Base-by-base conservation (phyloP, 2,113 vertebrate species). In the Hyperopisus bebe region DNA sequence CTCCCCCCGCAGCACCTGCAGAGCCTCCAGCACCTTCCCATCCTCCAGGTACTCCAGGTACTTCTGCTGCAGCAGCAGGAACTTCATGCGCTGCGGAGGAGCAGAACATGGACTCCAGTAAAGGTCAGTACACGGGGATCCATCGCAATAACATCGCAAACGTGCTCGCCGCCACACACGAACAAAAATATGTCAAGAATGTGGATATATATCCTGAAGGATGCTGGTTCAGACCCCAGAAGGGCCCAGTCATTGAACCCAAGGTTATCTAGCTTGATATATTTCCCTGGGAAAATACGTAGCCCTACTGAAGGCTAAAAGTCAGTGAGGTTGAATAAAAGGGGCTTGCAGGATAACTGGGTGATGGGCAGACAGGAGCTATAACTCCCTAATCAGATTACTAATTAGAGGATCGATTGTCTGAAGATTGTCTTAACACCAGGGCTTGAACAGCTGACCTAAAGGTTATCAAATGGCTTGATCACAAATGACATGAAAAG, bases 11-110 rank as follows among this genome's bases (percentile, higher is more conserved):
- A 99, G 96, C 92, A 99, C 98, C 85, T 99, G 98, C 94, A 99
- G 97, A 47, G 98, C 98, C 95, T 99, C 98, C 94, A 99, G 95
- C 94, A 99, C 98, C 95, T 99, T 99, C 90, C 98, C 98, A 10
- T 99, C 98, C 96, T 99, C 98, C 95, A 99, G 96, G 95, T 99
- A 99, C 93, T 99, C 98, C 91, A 99, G 95, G 95, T 99, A 99
- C 94, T 99, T 99, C 96, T 99, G 98, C 96, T 99, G 98, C 94
- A 99, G 96, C 94, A 99, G 96, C 94, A 99, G 96, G 95, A 99
- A 99, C 96, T 99, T 99, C 98, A 99, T 99, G 94, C 98, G 97
- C 98, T 99, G 95, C 93, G 94, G 95, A 94, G 90, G 96, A 39
- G 62, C 62, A 80, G 15, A 53, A 62, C 21, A 55, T 11, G 50